Percentiles rank a stretch among this genome's conserved stretches.
phyloP scores from a whole-genome alignment of 2,113 vertebrate species.

The Anseranas semipalmata region DNA sequence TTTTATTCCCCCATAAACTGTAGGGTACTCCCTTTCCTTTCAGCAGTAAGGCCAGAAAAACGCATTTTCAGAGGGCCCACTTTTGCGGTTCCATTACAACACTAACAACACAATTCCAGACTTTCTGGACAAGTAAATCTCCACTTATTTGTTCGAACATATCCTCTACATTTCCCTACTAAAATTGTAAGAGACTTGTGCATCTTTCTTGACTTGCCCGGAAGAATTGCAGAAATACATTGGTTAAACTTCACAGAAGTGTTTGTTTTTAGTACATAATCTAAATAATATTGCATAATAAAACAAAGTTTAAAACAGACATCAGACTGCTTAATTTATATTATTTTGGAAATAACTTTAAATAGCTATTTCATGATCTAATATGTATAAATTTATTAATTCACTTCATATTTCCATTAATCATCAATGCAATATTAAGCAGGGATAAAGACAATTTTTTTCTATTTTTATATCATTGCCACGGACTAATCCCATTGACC shows the following conservation, averaged over 20 bases:
- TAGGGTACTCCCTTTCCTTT: not conserved
- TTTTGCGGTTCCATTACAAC: not conserved
- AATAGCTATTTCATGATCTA: not conserved
- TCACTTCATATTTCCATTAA: not conserved
- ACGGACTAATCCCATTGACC: not conserved
- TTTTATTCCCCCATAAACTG: not conserved
- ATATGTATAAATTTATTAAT: not conserved
- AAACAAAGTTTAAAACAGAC: too few species aligned
- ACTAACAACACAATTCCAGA: not conserved
- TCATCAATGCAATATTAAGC: not conserved
- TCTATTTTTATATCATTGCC: not conserved
- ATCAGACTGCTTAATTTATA: too few species aligned
- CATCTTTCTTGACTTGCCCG: not conserved
- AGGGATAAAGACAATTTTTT: not conserved
- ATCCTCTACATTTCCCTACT: not conserved
- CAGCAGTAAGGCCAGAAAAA: not conserved
- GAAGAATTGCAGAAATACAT: not conserved
- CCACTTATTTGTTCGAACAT: not conserved
- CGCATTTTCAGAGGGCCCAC: not conserved
- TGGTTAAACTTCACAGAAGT: not conserved
- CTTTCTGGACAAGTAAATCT: not conserved
- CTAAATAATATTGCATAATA: too few species aligned
- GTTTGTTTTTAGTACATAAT: not conserved
- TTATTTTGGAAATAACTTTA: constrained; percentile 11
- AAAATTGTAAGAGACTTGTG: not conserved